These are phyloP conservation scores for Achatina immaculata DNA, from an alignment of 1,140 invertebrate genomes.

Conservation along the genomic window DNA sequence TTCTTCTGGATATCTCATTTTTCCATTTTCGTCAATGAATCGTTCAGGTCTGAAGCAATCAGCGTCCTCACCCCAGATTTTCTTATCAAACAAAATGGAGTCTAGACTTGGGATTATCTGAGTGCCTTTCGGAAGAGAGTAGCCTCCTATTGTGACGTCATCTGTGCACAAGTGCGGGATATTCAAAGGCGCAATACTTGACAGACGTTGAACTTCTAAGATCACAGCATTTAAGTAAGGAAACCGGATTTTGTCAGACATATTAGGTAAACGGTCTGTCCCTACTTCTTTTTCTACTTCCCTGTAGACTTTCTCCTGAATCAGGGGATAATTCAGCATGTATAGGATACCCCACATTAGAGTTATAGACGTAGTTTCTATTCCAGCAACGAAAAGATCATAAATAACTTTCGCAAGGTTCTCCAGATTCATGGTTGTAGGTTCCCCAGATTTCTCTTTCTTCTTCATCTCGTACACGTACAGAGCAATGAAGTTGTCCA, in stretches of 20 bases:
- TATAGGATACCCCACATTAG: conserved; percentile 89
- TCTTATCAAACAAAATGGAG: conserved; percentile 57
- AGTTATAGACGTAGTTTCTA: conserved; percentile 88
- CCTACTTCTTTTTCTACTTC: conserved; percentile 79
- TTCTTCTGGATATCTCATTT: neutral
- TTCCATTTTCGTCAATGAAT: conserved; percentile 60
- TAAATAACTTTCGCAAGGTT: conserved; percentile 20
- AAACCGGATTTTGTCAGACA: conserved; percentile 41
- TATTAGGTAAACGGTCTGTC: neutral
- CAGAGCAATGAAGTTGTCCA: neutral
- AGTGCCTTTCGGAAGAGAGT: conserved; percentile 39
- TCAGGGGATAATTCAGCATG: conserved; percentile 80
- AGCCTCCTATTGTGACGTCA: conserved; percentile 2
- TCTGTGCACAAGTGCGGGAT: neutral
- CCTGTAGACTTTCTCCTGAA: conserved; percentile 71
- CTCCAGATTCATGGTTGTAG: neutral
- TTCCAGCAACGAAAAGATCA: conserved; percentile 89
- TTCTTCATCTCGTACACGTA: neutral
- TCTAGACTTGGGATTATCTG: conserved; percentile 56
- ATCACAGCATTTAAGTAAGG: conserved; percentile 47
- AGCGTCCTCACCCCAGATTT: conserved; percentile 77
- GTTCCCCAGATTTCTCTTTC: neutral
- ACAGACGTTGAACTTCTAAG: too few species aligned
- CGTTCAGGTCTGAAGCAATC: conserved; percentile 79
- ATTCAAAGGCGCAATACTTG: neutral